These are phyloP conservation scores for Bicyclus anynana DNA, from an alignment of 1,140 invertebrate species.

Conservation along the genomic window DNA sequence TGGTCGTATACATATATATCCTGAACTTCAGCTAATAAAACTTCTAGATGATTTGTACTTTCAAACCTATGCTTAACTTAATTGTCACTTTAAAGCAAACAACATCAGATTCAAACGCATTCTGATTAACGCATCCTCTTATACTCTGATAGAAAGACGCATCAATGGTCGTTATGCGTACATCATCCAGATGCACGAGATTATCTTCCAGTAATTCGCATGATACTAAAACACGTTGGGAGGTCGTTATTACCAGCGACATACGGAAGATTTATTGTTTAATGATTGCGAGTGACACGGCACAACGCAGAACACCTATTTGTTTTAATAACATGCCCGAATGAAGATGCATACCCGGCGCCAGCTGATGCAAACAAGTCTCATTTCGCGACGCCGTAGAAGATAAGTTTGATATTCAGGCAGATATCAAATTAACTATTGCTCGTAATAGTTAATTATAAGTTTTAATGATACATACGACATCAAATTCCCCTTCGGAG, in stretches of 20 bases:
- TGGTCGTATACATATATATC: no score
- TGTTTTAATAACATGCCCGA: constrained; percentile 56
- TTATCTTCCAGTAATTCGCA: constrained; percentile 20
- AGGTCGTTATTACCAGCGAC: constrained; percentile 36
- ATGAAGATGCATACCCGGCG: constrained; percentile 30
- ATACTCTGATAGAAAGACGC: no score
- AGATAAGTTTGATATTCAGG: not conserved
- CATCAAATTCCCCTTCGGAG: not conserved
- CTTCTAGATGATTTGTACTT: no score
- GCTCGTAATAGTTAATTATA: not conserved
- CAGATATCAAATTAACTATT: not conserved
- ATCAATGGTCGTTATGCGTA: not conserved
- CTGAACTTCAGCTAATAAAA: no score
- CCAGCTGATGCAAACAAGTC: constrained; percentile 10
- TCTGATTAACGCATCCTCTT: no score
- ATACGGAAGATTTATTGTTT: constrained; percentile 54
- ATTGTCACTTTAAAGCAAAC: no score
- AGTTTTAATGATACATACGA: not conserved
- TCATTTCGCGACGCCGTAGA: constrained; percentile 5
- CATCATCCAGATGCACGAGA: constrained; percentile 3
- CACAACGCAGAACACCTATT: constrained; percentile 46
- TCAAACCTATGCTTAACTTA: no score
- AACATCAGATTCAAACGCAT: no score
- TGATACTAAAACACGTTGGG: constrained; percentile 24
- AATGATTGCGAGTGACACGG: constrained; percentile 25